phyloP scores from a whole-genome alignment of 2,888 invertebrate species.

The Drosophila quinaria region DNA sequence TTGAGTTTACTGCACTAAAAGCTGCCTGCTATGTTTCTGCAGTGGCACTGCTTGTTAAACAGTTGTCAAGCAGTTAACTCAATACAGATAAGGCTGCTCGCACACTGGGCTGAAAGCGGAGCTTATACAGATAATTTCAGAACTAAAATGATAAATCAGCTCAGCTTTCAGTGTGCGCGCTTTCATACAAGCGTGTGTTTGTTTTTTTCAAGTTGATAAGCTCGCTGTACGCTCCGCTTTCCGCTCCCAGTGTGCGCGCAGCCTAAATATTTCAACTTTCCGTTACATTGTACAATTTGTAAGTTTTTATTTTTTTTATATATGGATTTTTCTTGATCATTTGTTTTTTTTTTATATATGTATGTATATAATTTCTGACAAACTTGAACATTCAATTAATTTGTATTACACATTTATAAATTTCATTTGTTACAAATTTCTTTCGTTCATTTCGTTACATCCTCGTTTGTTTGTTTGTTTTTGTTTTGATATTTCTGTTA shows the following conservation, averaged over 20 bases:
- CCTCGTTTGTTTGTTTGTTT: slow-evolving; percentile 17
- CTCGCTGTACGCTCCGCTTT: too few relatives aligned
- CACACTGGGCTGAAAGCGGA: too few relatives aligned
- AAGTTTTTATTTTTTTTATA: slow-evolving; percentile 39
- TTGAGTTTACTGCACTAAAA: background rate
- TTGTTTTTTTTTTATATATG: slow-evolving; percentile 35
- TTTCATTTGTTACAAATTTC: slow-evolving; percentile 68
- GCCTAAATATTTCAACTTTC: slow-evolving; percentile 9
- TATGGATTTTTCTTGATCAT: slow-evolving; percentile 27
- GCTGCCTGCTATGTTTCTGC: slow-evolving; percentile 12
- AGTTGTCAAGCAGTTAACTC: slow-evolving; percentile 28
- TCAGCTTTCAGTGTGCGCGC: too few relatives aligned
- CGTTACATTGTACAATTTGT: slow-evolving; percentile 49
- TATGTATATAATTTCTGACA: slow-evolving; percentile 77
- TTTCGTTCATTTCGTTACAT: slow-evolving; percentile 34
- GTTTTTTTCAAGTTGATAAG: too few relatives aligned
- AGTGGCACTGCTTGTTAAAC: background rate
- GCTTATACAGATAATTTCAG: too few relatives aligned
- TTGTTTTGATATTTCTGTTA: slow-evolving; percentile 68
- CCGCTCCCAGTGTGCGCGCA: too few relatives aligned
- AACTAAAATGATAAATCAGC: too few relatives aligned
- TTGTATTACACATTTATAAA: slow-evolving; percentile 70
- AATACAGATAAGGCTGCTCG: too few relatives aligned
- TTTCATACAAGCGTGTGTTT: too few relatives aligned
- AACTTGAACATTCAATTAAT: slow-evolving; percentile 78